Percentiles rank a stretch among this genome's conserved stretches.
phyloP scores from a whole-genome alignment of 1,140 invertebrate genomes.

The Drosophila simulans region DNA sequence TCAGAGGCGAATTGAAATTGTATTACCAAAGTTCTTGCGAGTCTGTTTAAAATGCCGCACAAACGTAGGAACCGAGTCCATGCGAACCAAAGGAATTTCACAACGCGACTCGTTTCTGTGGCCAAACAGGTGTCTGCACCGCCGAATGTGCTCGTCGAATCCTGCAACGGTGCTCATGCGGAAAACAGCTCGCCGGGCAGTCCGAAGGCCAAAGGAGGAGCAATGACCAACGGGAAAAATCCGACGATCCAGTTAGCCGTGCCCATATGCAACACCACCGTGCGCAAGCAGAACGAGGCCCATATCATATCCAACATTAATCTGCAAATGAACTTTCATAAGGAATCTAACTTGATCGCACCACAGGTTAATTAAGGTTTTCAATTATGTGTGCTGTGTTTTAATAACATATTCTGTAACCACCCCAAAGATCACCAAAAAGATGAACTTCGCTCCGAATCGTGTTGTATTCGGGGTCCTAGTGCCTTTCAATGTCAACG shows the following conservation, averaged over 20 bases:
- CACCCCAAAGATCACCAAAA: constrained; percentile 45
- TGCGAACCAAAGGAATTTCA: constrained; percentile 13
- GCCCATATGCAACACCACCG: constrained; percentile 44
- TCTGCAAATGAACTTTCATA: constrained; percentile 6
- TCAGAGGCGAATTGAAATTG: background rate
- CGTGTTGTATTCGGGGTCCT: constrained; percentile 44
- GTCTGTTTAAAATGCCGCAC: constrained; percentile 44
- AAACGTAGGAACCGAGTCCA: constrained; percentile 23
- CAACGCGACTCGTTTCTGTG: constrained; percentile 3
- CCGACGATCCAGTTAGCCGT: constrained; percentile 12
- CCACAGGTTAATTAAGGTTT: constrained; percentile 35
- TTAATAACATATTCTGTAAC: too few species aligned
- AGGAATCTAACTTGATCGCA: constrained; percentile 38
- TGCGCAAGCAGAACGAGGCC: constrained; percentile 38
- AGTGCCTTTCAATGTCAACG: constrained; percentile 58
- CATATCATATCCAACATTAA: constrained; percentile 5
- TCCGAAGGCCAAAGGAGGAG: background rate
- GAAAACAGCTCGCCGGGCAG: background rate
- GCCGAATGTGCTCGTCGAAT: constrained; percentile 21
- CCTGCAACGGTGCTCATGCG: background rate
- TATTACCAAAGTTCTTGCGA: background rate
- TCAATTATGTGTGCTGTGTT: too few species aligned
- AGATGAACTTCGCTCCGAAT: constrained; percentile 53
- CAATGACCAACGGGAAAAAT: background rate
- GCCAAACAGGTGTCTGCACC: background rate